Evolutionary conservation across 2,113 vertebrate species (phyloP).

Genomic region (human (Homo sapiens)): DNA sequence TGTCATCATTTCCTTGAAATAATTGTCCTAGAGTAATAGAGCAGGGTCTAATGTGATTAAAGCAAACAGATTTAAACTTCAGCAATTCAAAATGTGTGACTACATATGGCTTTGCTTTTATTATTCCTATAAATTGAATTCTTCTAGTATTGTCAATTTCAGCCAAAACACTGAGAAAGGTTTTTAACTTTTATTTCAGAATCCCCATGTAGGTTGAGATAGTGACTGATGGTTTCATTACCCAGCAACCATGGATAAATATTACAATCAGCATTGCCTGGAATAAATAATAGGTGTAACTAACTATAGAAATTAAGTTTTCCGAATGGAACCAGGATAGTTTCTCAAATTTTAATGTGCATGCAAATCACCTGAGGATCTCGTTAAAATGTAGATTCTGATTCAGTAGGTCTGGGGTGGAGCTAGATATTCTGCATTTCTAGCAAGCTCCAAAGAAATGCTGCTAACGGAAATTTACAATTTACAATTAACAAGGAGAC

Average conservation of each 20-base stretch:
- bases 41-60: background rate
- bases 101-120: background rate
- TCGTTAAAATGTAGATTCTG: constrained; percentile 6
- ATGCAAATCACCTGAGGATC: background rate
- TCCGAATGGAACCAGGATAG: background rate
- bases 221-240: background rate
- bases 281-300: background rate
- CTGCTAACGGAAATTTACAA: background rate
- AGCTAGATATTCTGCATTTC: background rate
- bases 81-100: background rate
- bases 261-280: background rate
- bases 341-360: background rate
- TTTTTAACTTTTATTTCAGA: background rate
- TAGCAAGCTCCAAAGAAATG: background rate
- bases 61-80: background rate
- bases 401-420: background rate
- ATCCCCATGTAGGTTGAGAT: background rate
- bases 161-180: background rate
- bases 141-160: background rate
- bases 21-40: constrained; percentile 19
- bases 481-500: background rate
- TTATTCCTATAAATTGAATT: background rate
- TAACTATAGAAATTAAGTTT: background rate
- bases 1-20: constrained; percentile 46
- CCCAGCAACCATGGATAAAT: background rate